Base-by-base conservation (phyloP, 2,888 invertebrate genomes). In the Andrena fulva region DNA sequence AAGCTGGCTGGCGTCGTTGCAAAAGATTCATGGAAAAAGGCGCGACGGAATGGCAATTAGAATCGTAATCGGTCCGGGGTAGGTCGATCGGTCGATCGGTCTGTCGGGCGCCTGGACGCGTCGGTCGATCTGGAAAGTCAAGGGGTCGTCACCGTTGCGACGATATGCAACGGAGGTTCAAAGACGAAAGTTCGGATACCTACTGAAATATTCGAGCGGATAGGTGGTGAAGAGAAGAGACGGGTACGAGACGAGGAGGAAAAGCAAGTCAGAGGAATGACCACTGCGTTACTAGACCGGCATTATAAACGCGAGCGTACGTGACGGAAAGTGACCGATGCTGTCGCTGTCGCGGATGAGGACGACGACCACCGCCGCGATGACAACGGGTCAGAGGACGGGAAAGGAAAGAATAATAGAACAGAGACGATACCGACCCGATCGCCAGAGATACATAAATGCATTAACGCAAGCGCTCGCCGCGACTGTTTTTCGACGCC, bases 381-480 rank as follows among this genome's bases (percentile, higher is more conserved):
- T 27, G 16, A 27, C 24, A 42, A 42, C 42, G 42, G 42, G 42
- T 20, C 29, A 31, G 52, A 54, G 29, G 54, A 27, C 27, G 66
- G 59, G 27, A 52, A 10, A 54, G 67, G 42, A 52, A 54, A 71
- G 54, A 50, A 60, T 63, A 69, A 35, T 20, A 35, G 64, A 60
- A 64, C 71, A 80, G 71, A 62, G 48, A 66, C 80, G 71, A 82
- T 69, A 77, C 66, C 74, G 78, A 80, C 54, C 50, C 78, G 89
- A 90, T 90, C 85, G 74, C 62, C 66, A 48, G 80, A 77, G 91
- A 92, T 93, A 92, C 93, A 93, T 93, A 92, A 92, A 93, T 93
- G 89, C 91, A 93, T 93, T 89, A 87, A 84, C 84, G 85, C 89
- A 77, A 83, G n/a, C 68, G 50, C 33, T 68, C 72, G 75, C 77